Base-by-base conservation (phyloP, 2,113 vertebrate genomes). In the Thunnus thynnus region DNA sequence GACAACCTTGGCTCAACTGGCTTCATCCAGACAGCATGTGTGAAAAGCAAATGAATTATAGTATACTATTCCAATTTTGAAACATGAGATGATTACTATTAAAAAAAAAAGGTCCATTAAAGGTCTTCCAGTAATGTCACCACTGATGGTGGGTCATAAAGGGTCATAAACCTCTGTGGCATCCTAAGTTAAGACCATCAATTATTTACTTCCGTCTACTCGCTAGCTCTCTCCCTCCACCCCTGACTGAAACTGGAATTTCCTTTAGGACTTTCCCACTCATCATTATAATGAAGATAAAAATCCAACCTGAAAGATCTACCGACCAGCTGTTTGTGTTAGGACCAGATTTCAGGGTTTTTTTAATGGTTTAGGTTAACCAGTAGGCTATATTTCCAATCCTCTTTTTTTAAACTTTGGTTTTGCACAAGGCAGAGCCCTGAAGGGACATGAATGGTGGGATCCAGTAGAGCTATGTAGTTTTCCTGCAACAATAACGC, bases 141-240 rank as follows among this genome's bases (percentile, higher is more conserved):
- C 36, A 12, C 73, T 84, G 78, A 89, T 81, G 72, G 74, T 51
- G 58, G 87, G 88, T 85, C 82, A 78, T 79, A 84, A 86, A 84
- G 64, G 67, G 79, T 85, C 61, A 61, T 86, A 87, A 86, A 91
- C 83, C 82, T 85, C 63, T 14, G 58, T 52, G 64, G 78, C 16
- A 20, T 77, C 80, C 67, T 16, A 36, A 83, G 84, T 87, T 90
- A 90, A 85, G 68, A 84, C 60, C 82, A 87, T 87, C 66, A 87
- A 88, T 93, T 80, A 93, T 89, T 91, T 71, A 92, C 85, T 68
- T 78, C 57, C 44, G 9, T 72, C 76, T 67, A 32, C 51, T 25
- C 2, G 12, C 69, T 69, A 27, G 83, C 12, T 5, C 32, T 5
- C 32, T 79, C 44, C 13, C 60, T 48, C 56, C 16, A 1, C 46